Evolutionary conservation across 2,888 invertebrate species (phyloP).

Genomic region (Cataglyphis albicans): DNA sequence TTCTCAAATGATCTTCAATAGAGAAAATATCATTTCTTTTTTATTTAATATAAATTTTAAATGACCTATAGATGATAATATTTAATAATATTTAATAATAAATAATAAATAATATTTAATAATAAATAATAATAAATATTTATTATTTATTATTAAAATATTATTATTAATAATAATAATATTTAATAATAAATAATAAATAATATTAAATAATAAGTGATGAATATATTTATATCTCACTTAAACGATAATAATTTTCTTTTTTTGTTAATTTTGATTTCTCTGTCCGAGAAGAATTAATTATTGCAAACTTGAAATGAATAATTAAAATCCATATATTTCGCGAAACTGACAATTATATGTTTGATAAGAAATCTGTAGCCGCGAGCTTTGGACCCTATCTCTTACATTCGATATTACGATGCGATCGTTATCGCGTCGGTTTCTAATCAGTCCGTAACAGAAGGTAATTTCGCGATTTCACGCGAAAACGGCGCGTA

Average conservation of each 20-base stretch:
- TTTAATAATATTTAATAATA: neutral
- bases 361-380: conserved; percentile 22
- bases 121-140: neutral
- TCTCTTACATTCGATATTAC: neutral
- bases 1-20: neutral
- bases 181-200: neutral
- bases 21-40: neutral
- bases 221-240: neutral
- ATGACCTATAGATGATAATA: neutral
- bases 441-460: conserved; percentile 17
- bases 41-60: too few relatives aligned
- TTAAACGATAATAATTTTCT: neutral
- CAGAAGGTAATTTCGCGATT: conserved; percentile 33
- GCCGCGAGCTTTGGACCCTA: neutral
- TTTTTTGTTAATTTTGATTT: neutral
- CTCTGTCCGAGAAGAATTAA: neutral
- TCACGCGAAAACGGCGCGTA: conserved; percentile 18
- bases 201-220: neutral
- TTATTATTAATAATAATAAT: neutral
- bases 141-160: too few relatives aligned
- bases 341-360: conserved; percentile 25
- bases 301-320: neutral
- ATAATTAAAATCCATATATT: conserved; percentile 7
- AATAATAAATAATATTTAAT: neutral
- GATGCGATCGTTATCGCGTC: conserved; percentile 33